Conservation (phyloP, 2,888 invertebrate species). For the Drosophila picticornis region DNA sequence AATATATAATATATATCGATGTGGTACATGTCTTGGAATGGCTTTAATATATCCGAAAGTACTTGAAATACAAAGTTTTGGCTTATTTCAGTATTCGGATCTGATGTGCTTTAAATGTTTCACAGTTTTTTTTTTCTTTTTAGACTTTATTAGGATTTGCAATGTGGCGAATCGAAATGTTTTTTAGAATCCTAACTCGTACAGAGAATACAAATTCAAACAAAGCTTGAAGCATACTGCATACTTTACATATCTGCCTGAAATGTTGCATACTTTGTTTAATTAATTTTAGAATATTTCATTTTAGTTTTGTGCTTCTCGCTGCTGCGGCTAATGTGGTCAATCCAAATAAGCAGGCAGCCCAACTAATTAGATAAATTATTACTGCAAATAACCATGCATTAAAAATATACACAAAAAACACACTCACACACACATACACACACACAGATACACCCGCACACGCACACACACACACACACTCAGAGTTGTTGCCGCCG, state of each 20-base stretch:
- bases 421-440: conserved; percentile 4
- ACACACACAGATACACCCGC: not conserved
- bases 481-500: conserved; percentile 5
- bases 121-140: not conserved
- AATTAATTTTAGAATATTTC: not conserved
- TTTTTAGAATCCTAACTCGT: not conserved
- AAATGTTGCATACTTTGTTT: not conserved
- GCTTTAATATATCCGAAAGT: not conserved
- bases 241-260: not conserved
- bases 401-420: conserved; percentile 19
- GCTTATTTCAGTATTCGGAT: not conserved
- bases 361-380: conserved; percentile 65
- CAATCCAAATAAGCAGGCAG: conserved; percentile 23
- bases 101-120: not conserved
- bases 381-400: conserved; percentile 57
- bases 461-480: not conserved
- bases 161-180: not conserved
- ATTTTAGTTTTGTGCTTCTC: not conserved
- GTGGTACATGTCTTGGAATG: not conserved
- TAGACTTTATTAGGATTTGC: not conserved
- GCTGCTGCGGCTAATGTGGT: conserved; percentile 8
- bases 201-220: not conserved
- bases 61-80: not conserved
- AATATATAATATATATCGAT: not conserved
- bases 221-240: not conserved